Conservation (phyloP, 2,113 vertebrate species). For the Leiothrix lutea region DNA sequence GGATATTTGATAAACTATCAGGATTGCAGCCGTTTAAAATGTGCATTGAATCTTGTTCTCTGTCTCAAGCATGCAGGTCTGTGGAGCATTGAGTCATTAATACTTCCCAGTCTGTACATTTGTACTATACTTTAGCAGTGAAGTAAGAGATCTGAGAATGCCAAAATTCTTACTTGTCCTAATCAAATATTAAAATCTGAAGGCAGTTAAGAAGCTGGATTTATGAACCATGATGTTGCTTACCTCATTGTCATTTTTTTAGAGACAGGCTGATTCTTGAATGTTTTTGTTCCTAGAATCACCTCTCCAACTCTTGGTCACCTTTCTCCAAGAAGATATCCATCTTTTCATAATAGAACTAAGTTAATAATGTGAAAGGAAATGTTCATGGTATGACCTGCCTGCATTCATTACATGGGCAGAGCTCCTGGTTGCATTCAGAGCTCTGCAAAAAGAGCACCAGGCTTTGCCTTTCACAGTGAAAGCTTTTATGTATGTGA, state of each 20-base stretch:
- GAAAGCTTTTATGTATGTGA: neutral
- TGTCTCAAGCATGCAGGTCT: neutral
- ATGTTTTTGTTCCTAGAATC: neutral
- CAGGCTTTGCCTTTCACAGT: neutral
- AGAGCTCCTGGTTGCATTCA: neutral
- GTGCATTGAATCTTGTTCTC: neutral
- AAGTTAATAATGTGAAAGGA: neutral
- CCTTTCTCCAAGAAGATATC: neutral
- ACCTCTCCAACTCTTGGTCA: neutral
- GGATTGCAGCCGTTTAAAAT: neutral
- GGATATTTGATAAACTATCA: neutral
- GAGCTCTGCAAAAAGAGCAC: neutral
- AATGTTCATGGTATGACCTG: neutral
- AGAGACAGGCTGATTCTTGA: neutral
- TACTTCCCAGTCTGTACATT: neutral
- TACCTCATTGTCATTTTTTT: neutral
- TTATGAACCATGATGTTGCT: neutral
- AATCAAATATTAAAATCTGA: neutral
- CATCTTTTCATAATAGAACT: neutral
- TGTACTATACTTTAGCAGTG: neutral
- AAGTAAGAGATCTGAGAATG: neutral
- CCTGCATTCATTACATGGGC: neutral
- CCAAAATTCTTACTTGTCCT: neutral
- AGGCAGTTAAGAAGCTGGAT: neutral
- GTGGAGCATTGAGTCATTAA: neutral